Percentiles rank a stretch among this genome's conserved stretches.
Conservation (phyloP, 2,113 vertebrate genomes). For the Procapra przewalskii region DNA sequence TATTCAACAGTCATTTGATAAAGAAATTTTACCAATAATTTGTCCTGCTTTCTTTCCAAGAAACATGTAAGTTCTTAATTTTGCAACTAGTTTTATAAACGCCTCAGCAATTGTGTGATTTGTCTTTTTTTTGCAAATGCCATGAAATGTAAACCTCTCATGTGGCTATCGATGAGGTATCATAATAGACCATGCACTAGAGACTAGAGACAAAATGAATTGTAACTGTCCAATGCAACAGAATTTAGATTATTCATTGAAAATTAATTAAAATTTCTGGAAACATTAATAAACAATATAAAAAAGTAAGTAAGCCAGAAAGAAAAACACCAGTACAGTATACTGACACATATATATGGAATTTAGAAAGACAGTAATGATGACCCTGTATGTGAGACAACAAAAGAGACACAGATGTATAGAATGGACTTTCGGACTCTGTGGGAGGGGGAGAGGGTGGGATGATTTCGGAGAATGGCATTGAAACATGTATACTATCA, state of each 20-base stretch:
- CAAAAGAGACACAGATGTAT: too few species aligned
- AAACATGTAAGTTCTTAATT: neutral
- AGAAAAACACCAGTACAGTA: too few species aligned
- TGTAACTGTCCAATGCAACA: neutral
- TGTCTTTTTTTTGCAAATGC: neutral
- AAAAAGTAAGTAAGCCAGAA: neutral
- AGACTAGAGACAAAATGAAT: neutral
- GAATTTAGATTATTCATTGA: neutral
- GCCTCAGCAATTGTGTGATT: neutral
- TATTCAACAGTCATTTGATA: neutral
- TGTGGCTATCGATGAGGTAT: neutral
- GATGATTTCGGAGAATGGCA: too few species aligned
- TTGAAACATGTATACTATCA: too few species aligned
- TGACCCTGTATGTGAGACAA: too few species aligned
- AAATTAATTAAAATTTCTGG: neutral
- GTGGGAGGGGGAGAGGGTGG: too few species aligned
- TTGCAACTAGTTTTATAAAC: neutral
- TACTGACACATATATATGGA: too few species aligned
- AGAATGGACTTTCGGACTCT: too few species aligned
- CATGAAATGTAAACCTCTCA: neutral
- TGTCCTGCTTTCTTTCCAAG: conserved; percentile 8
- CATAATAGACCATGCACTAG: neutral
- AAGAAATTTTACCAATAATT: neutral
- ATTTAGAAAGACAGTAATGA: too few species aligned
- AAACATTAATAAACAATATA: neutral